A percentile compares a stretch with the other conserved stretches of the same genome.
phyloP scores from a whole-genome alignment of 2,113 vertebrate species.

The Eonycteris spelaea region DNA sequence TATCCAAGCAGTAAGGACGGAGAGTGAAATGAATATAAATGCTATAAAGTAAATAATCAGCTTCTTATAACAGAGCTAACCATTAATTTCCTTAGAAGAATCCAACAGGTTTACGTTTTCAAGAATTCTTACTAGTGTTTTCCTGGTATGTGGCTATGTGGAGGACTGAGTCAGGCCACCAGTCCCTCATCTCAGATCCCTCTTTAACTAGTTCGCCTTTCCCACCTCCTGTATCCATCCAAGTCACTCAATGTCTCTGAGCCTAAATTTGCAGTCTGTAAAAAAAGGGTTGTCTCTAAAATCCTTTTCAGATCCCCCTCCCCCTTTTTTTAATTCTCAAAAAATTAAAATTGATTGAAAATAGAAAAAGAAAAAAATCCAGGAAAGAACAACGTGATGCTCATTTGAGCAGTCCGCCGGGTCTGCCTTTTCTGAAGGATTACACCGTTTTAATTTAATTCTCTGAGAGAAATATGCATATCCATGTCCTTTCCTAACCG shows the following conservation, averaged over 20 bases:
- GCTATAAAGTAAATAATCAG: neutral
- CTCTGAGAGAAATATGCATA: neutral
- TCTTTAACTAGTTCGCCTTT: neutral
- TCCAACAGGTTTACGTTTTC: neutral
- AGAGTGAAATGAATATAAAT: neutral
- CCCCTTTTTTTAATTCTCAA: neutral
- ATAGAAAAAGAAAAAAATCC: neutral
- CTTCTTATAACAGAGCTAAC: neutral
- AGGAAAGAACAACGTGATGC: neutral
- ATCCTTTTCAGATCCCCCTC: neutral
- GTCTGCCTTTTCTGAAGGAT: neutral
- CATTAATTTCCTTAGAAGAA: neutral
- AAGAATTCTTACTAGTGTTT: neutral
- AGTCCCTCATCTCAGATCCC: neutral
- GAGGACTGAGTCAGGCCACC: neutral
- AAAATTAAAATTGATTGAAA: neutral
- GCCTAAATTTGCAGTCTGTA: neutral
- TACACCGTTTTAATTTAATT: neutral
- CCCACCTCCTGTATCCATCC: fast-evolving
- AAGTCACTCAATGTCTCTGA: neutral
- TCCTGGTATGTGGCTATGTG: neutral
- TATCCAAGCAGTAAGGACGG: neutral
- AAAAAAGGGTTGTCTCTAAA: neutral
- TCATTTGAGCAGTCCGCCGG: neutral
- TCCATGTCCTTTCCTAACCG: neutral